Base-by-base conservation (phyloP, 2,888 invertebrate genomes). In the Eulithis prunata region DNA sequence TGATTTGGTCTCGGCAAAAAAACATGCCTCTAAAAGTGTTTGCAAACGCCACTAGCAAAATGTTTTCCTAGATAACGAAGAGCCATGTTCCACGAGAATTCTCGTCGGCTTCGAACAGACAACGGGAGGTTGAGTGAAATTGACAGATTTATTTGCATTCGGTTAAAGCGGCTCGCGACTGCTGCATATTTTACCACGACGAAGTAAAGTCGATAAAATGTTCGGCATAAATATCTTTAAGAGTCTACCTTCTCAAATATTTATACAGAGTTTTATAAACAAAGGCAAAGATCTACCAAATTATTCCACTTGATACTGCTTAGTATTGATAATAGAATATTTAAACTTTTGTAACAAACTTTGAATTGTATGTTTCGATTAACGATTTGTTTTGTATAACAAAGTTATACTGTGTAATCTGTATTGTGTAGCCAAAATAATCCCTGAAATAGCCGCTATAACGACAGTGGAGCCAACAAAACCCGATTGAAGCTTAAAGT, bases 101-200 rank as follows among this genome's bases (percentile, higher is more conserved):
- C 54, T 21, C 54, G 46, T 65, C 41, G 12, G 57, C 68, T 57
- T 57, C 63, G 60, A 78, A 82, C 79, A 81, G 83, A 74, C 81
- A 81, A 80, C 79, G 82, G 86, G 82, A 83, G 86, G 81, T 79
- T 89, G 90, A 91, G 87, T 90, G 92, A 90, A 90, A 91, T 90
- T 91, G 92, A 91, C 91, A 91, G 91, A 91, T 92, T 91, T 92
- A 92, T 92, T 91, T 87, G 85, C 86, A 88, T 85, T 82, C 78
- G 86, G 84, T 86, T 89, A 87, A 89, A 83, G 85, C 69, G 87
- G 83, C 85, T 84, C 84, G 88, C 82, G 82, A 78, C 78, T 79
- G 75, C 80, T 91, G 89, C 87, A 88, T 87, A 91, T 91, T 91
- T 91, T 89, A 89, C 82, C 78, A 77, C 51, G 71, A 62, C 64